Evolutionary conservation across 1,140 invertebrate genomes (phyloP), one percentile per base, ranked within the genome.

Genomic region (Oryzaephilus surinamensis): DNA sequence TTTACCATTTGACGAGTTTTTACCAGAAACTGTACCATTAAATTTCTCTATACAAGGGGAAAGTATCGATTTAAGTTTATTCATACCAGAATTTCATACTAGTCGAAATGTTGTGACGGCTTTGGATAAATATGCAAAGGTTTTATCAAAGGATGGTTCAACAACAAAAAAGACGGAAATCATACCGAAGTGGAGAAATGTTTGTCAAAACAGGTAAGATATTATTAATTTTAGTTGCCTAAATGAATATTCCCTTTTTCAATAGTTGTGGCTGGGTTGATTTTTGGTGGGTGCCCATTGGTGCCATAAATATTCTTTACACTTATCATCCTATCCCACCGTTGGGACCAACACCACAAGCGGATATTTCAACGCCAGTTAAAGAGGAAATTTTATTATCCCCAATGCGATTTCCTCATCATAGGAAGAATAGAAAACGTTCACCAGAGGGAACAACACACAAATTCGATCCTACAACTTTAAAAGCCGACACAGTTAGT

Each of bases 41-140:
- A 81, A 87, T 55, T 87, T 97, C 55, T 88, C 89, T 76, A 90
- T 97, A 41, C 88, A 93, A 67, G 92, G 88, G 6, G 92, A 96
- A 64, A 85, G 84, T 40, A 79, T 93, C 19, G 90, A 93, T 62
- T 74, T 94, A 55, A 79, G 81, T 31, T 66, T 96, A 21, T 94
- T 86, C 60, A 69, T 96, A 27, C 91, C 92, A 1, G 89, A 94
- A 67, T 85, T 87, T 6, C 90, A 88, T 55, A 91, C 91, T 1
- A 88, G 82, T 46, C 74, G 83, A 38, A 73, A 84, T 48, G 77
- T 91, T 41, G 62, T 96, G 3, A 60, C 86, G 39, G 79, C 88
- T n/a, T 67, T 97, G 45, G 80, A 93, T 50, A 81, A 85, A 60
- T 90, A 90, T 65, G 84, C 88, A 48, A 91, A 86, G 67, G 69